Conservation (phyloP, 2,113 vertebrate genomes). For the Myodes glareolus region DNA sequence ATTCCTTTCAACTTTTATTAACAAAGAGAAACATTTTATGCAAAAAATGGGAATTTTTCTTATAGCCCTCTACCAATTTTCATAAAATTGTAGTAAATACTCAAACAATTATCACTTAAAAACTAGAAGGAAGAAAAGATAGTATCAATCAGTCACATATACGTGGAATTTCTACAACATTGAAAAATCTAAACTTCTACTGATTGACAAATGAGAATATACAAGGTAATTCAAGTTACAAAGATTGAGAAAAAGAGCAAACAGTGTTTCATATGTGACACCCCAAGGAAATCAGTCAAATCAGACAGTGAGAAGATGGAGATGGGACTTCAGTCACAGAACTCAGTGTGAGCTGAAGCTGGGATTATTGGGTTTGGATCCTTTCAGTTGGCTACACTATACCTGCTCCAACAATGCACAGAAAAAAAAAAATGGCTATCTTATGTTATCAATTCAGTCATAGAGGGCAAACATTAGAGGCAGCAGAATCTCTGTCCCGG, state of each 20-base stretch:
- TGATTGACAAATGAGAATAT: not conserved
- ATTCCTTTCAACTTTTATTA: not conserved
- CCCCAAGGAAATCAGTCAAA: not conserved
- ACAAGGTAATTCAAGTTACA: not conserved
- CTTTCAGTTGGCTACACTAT: not conserved
- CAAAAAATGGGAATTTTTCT: not conserved
- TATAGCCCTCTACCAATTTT: not conserved
- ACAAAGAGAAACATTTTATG: not conserved
- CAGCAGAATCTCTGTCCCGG: not conserved
- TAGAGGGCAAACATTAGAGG: not conserved
- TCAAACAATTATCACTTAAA: not conserved
- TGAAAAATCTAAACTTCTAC: not conserved
- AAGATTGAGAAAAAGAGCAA: not conserved
- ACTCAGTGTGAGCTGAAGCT: not conserved
- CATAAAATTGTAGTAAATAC: not conserved
- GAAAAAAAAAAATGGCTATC: not conserved
- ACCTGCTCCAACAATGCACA: not conserved
- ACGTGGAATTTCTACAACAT: not conserved
- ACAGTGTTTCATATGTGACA: not conserved
- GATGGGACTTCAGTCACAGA: not conserved
- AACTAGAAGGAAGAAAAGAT: not conserved
- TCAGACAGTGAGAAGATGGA: rapidly evolving
- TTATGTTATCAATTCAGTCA: not conserved
- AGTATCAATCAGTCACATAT: not conserved
- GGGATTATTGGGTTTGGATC: not conserved